phyloP scores from a whole-genome alignment of 2,888 invertebrate species.

The Atrina japonica region DNA sequence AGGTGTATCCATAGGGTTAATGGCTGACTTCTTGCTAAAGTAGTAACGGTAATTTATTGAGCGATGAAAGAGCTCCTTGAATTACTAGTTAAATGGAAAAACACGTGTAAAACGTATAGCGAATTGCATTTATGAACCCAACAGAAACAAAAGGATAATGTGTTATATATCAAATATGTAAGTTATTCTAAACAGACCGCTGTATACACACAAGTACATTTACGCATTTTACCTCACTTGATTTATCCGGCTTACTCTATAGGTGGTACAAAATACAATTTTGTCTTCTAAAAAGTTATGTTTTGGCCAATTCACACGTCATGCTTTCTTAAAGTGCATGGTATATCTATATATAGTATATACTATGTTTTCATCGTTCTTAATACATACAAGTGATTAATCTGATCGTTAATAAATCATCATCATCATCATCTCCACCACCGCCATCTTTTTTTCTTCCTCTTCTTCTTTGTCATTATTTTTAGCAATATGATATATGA shows the following conservation, averaged over 20 bases:
- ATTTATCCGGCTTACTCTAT: background rate
- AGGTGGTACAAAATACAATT: slow-evolving; percentile 3
- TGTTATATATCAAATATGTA: slow-evolving; percentile 27
- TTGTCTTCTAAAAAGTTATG: too few species aligned
- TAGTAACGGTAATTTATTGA: slow-evolving; percentile 33
- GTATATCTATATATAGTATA: too few species aligned
- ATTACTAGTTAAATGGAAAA: slow-evolving; percentile 36
- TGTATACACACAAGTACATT: background rate
- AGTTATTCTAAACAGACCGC: background rate
- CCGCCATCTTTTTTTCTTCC: too few species aligned
- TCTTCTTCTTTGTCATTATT: too few species aligned
- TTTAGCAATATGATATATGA: too few species aligned
- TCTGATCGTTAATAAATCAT: too few species aligned
- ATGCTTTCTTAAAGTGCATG: too few species aligned
- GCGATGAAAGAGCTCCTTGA: slow-evolving; percentile 36
- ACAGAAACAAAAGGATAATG: slow-evolving; percentile 19
- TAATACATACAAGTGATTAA: too few species aligned
- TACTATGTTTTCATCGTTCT: too few species aligned
- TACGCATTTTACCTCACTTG: background rate
- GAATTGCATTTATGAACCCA: slow-evolving; percentile 30
- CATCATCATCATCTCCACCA: too few species aligned
- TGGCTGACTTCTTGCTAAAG: slow-evolving; percentile 26
- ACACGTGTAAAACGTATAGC: slow-evolving; percentile 30
- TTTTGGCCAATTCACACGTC: too few species aligned
- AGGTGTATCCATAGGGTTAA: slow-evolving; percentile 18